Conservation (phyloP, 2,888 invertebrate species). For the Latheticus oryzae region DNA sequence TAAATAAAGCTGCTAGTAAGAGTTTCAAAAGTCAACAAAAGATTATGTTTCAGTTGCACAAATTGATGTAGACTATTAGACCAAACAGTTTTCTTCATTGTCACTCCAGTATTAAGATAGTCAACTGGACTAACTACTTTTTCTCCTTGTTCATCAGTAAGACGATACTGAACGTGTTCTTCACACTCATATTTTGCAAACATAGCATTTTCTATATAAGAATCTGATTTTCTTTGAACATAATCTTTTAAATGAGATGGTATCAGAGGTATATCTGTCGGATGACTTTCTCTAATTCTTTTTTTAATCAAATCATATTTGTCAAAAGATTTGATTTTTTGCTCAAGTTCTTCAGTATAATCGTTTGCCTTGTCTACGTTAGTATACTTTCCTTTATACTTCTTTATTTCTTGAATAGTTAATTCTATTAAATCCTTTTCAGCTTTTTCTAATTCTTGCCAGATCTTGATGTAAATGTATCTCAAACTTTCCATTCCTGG, state of each 20-base stretch:
- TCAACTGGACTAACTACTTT: slow-evolving; percentile 18
- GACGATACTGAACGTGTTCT: slow-evolving; percentile 15
- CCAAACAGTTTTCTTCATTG: slow-evolving; percentile 31
- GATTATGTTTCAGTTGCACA: slow-evolving; percentile 40
- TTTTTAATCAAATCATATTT: slow-evolving; percentile 1
- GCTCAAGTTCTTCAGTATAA: slow-evolving; percentile 13
- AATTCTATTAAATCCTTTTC: too few species aligned
- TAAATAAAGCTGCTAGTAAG: slow-evolving; percentile 62
- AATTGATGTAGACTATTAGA: slow-evolving; percentile 35
- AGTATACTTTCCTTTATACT: too few species aligned
- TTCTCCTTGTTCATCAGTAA: slow-evolving; percentile 5
- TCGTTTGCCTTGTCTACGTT: too few species aligned
- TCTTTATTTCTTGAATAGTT: slow-evolving; percentile 6
- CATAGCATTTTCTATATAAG: slow-evolving; percentile 31
- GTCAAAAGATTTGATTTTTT: slow-evolving; percentile 2
- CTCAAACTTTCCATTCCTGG: slow-evolving; percentile 33
- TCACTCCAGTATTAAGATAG: slow-evolving; percentile 25
- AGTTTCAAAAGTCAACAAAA: slow-evolving; percentile 53
- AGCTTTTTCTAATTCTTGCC: slow-evolving; percentile 26
- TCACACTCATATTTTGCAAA: slow-evolving; percentile 24
- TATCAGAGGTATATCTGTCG: slow-evolving; percentile 1
- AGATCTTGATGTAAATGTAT: slow-evolving; percentile 31
- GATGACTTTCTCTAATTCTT: slow-evolving; percentile 6
- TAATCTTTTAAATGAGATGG: slow-evolving; percentile 23
- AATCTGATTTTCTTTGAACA: slow-evolving; percentile 6